Base-by-base conservation (phyloP, 1,140 invertebrate species). In the Drosophila equinoxialis region DNA sequence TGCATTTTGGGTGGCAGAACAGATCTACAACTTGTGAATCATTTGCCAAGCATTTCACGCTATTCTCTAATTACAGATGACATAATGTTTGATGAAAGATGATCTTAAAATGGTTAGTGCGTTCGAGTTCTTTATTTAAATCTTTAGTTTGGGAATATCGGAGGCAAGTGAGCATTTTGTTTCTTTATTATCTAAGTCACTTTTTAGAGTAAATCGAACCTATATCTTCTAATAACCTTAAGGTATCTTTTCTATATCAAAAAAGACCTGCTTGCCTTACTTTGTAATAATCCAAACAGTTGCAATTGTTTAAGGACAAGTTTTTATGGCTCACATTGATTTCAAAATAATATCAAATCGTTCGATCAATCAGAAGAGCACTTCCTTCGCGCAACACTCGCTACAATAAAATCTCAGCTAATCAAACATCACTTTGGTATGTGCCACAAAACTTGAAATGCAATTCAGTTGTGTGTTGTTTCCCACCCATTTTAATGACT, bases 401-500 rank as follows among this genome's bases (percentile, higher is more conserved):
- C 35, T 10, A 37, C 1, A 37, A 20, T 59, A 37, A 37, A 59
- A 59, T 45, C 33, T 8, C 42, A 26, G 59, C 8, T 71, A 70
- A 77, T 77, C 67, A 77, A 77, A 77, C 74, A 71, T 77, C 74
- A 65, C 60, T 13, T 39, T 65, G 74, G 74, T 59, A 59, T 59
- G 33, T 37, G 14, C 33, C 30, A 59, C 57, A 59, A 39, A 30
- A 39, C 57, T 37, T 35, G 45, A 58, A 17, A 59, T 17, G 35
- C 57, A 45, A 76, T 69, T 57, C 37, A 20, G 59, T 62, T 58
- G 17, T 62, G 37, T 69, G 37, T 69, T 63, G 35, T 74, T 87
- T 87, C 79, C 76, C 79, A 86, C 66, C 76, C 77, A 62, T 59
- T 76, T 79, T 76, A 79, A 75, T 79, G 76, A 79, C 75, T 59